Evolutionary conservation across 2,888 invertebrate genomes (phyloP).

Genomic region (Amorpha juglandis): DNA sequence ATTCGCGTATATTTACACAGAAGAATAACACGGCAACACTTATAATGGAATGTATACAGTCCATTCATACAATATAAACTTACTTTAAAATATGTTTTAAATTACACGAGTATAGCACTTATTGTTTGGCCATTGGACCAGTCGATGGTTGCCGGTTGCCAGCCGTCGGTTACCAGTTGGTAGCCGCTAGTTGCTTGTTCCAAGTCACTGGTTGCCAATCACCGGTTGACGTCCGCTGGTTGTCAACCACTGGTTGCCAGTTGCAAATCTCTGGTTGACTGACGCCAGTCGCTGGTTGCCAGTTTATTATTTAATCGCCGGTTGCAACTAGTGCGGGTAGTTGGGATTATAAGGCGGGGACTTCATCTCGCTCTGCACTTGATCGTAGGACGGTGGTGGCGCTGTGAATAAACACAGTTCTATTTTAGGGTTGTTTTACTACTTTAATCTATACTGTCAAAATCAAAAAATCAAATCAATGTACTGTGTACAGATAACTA

Average conservation of each 20-base stretch:
- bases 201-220: neutral
- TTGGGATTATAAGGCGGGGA: constrained; percentile 57
- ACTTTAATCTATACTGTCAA: too few species aligned
- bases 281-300: neutral
- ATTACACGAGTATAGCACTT: neutral
- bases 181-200: constrained; percentile 45
- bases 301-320: too few species aligned
- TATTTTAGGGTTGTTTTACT: too few species aligned
- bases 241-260: neutral
- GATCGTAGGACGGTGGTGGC: constrained; percentile 69
- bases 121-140: neutral
- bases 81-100: neutral
- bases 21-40: too few species aligned
- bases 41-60: too few species aligned
- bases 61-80: too few species aligned
- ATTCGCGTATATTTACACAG: too few species aligned
- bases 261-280: too few species aligned
- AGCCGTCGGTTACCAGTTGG: constrained; percentile 29
- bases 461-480: too few species aligned
- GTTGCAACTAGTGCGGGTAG: constrained; percentile 41
- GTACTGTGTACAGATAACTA: too few species aligned
- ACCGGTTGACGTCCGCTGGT: neutral
- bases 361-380: constrained; percentile 54
- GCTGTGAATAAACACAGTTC: constrained; percentile 47
- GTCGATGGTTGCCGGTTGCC: neutral